Percentiles rank a stretch among this genome's conserved stretches.
Conservation (phyloP, 2,113 vertebrate species). For the Ceyx melanurus region DNA sequence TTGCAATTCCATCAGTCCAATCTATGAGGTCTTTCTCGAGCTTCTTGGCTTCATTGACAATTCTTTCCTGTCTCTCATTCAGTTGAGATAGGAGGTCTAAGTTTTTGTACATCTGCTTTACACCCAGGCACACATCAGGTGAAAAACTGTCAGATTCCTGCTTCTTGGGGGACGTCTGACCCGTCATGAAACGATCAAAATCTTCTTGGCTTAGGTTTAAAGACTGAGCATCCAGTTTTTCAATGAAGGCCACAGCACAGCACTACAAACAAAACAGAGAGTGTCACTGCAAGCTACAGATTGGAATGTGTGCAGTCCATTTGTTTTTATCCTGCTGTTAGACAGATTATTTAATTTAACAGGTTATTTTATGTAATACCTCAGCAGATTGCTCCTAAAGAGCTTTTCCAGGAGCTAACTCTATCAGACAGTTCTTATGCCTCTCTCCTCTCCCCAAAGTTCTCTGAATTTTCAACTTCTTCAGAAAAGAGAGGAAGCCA, state of each 20-base stretch:
- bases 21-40: conserved; percentile 89
- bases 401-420: background rate
- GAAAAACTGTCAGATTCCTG: conserved; percentile 80
- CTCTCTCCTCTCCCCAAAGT: background rate
- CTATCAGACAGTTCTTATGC: background rate
- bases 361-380: background rate
- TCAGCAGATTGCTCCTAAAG: background rate
- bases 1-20: conserved; percentile 86
- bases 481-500: background rate
- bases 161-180: conserved; percentile 85
- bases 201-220: conserved; percentile 93
- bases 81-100: conserved; percentile 87
- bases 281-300: background rate
- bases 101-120: conserved; percentile 88
- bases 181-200: conserved; percentile 95
- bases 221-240: conserved; percentile 95
- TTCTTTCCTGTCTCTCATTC: conserved; percentile 84
- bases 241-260: conserved; percentile 95
- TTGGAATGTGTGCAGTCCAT: fast-evolving
- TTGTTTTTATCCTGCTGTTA: background rate
- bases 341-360: background rate
- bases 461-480: too few species aligned
- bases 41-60: conserved; percentile 83
- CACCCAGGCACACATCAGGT: conserved; percentile 76
- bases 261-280: conserved; percentile 77